A percentile compares a stretch with the other conserved stretches of the same genome.
These are phyloP conservation scores for Drosophila obscura DNA, from an alignment of 1,140 invertebrate species.

Conservation along the genomic window DNA sequence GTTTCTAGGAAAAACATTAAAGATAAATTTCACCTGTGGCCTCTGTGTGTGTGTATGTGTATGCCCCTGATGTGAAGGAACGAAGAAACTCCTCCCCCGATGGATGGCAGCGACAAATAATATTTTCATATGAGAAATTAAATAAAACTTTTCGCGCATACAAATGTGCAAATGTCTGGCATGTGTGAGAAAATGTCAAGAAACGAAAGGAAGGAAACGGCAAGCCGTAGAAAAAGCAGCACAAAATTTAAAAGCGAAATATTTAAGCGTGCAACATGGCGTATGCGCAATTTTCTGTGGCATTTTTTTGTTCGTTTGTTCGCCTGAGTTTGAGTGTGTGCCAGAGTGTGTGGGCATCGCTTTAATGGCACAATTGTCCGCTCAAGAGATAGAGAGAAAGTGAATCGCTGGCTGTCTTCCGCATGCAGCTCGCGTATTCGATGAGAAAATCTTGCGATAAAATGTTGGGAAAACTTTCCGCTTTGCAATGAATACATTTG, in stretches of 20 bases:
- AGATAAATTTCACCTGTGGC: conserved; percentile 13
- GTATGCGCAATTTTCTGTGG: conserved; percentile 53
- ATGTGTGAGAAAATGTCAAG: conserved; percentile 56
- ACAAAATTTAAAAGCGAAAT: conserved; percentile 56
- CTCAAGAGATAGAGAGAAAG: conserved; percentile 13
- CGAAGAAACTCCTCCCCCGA: not conserved
- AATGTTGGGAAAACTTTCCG: conserved; percentile 42
- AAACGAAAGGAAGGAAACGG: conserved; percentile 1
- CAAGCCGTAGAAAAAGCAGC: conserved; percentile 1
- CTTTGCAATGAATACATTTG: conserved; percentile 44
- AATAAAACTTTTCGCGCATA: conserved; percentile 43
- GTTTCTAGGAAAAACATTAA: conserved; percentile 1
- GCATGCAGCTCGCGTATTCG: conserved; percentile 65
- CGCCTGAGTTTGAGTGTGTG: conserved; percentile 6
- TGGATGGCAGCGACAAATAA: conserved; percentile 8
- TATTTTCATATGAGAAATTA: conserved; percentile 53
- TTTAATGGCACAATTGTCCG: conserved; percentile 23
- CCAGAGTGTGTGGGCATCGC: too few species aligned
- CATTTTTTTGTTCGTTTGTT: conserved; percentile 7
- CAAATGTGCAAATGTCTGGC: conserved; percentile 27
- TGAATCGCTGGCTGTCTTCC: conserved; percentile 17
- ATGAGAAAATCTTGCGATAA: conserved; percentile 73
- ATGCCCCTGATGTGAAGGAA: not conserved
- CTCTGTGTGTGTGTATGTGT: not conserved
- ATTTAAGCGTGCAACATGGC: conserved; percentile 60